phyloP scores from a whole-genome alignment of 2,797 vertebrate species.

The Pteropus rufus region DNA sequence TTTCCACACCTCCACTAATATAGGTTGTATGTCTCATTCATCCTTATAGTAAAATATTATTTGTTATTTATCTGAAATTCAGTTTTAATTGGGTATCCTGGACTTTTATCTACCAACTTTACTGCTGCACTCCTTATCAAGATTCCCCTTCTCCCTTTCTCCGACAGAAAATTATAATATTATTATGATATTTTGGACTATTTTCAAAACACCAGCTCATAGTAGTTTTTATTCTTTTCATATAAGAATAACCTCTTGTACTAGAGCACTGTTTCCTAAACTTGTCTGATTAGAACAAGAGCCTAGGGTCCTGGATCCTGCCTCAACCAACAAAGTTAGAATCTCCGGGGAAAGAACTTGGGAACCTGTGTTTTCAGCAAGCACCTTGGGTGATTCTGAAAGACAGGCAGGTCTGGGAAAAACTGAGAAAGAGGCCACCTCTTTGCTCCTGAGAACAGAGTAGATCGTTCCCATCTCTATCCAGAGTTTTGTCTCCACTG shows the following conservation, averaged over 20 bases:
- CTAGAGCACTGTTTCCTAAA: background rate
- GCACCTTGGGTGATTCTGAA: background rate
- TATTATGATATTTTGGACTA: background rate
- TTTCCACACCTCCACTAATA: background rate
- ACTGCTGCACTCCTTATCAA: background rate
- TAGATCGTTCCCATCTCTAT: too few species aligned
- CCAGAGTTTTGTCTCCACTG: background rate
- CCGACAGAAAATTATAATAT: background rate
- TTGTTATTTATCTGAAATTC: background rate
- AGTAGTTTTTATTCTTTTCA: background rate
- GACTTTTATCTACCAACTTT: background rate
- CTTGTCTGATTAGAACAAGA: background rate
- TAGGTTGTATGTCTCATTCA: too few species aligned
- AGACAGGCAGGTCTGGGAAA: background rate
- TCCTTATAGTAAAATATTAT: background rate
- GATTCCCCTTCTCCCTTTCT: background rate
- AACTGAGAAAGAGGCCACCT: background rate
- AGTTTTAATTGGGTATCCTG: background rate
- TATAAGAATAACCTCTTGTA: background rate
- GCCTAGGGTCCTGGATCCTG: background rate
- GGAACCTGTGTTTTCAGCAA: background rate
- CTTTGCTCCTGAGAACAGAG: background rate
- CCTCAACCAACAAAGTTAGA: background rate
- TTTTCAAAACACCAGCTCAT: background rate
- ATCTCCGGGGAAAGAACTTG: background rate